Evolutionary conservation across 1,140 invertebrate genomes (phyloP).

Genomic region (Leptinotarsa texana): DNA sequence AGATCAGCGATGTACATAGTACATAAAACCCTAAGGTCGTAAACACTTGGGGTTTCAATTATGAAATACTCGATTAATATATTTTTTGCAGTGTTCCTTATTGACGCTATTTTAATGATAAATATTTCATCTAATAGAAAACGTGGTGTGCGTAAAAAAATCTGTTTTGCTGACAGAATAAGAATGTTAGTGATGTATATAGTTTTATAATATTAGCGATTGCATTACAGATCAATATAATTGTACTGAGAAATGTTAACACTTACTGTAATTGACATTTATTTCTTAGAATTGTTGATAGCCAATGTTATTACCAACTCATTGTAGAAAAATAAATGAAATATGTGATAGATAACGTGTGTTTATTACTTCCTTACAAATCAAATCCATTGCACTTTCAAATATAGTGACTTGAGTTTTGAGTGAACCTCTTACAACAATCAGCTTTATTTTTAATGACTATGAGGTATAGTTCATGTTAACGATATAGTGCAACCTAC

Average conservation of each 20-base stretch:
- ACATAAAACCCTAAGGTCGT: slow-evolving; percentile 26
- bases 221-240: slow-evolving; percentile 30
- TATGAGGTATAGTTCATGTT: no score
- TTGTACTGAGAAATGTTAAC: slow-evolving; percentile 43
- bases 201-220: slow-evolving; percentile 49
- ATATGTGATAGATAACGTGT: slow-evolving; percentile 30
- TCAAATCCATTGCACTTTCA: no score
- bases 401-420: no score
- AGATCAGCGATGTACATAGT: slow-evolving; percentile 34
- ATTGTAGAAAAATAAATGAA: slow-evolving; percentile 36
- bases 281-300: slow-evolving; percentile 49
- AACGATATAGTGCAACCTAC: no score
- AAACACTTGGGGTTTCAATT: slow-evolving; percentile 30
- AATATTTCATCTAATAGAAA: slow-evolving; percentile 36
- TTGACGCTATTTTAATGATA: slow-evolving; percentile 40
- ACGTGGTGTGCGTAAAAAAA: slow-evolving; percentile 33
- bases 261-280: slow-evolving; percentile 44
- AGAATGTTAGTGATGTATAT: slow-evolving; percentile 49
- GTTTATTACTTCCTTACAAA: not conserved
- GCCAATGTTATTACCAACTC: slow-evolving; percentile 45
- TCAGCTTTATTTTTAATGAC: no score
- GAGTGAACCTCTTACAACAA: no score
- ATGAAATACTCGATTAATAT: slow-evolving; percentile 38
- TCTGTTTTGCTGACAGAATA: slow-evolving; percentile 20
- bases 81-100: slow-evolving; percentile 29